Conservation (phyloP, 2,888 invertebrate species). For the Marronus borbonicus region DNA sequence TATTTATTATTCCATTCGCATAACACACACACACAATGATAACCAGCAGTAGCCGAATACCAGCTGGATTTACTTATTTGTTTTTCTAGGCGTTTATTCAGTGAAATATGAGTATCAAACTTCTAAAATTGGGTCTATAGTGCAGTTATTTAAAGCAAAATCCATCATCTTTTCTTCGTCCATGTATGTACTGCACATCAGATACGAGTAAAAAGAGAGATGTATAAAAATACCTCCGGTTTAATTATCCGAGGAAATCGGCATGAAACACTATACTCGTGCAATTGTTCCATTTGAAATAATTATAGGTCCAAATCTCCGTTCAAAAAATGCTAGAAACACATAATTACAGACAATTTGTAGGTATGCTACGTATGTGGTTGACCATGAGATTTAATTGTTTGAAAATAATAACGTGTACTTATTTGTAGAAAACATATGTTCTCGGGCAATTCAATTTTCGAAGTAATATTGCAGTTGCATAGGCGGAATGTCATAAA, state of each 20-base stretch:
- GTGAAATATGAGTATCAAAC: neutral
- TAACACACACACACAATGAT: conserved; percentile 19
- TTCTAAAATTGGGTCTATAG: neutral
- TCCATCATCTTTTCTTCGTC: neutral
- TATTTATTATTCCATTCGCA: conserved; percentile 23
- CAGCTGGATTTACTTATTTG: conserved; percentile 7
- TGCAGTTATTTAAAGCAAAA: neutral
- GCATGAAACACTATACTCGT: conserved; percentile 13
- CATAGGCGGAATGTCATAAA: neutral
- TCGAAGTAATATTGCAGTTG: neutral
- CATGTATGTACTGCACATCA: neutral
- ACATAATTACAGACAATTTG: conserved; percentile 21
- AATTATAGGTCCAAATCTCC: conserved; percentile 14
- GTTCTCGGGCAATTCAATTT: neutral
- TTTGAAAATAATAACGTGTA: conserved; percentile 3
- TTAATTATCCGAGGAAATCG: neutral
- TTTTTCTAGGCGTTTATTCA: conserved; percentile 4
- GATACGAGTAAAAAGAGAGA: neutral
- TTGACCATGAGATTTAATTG: conserved; percentile 39
- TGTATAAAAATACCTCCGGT: neutral
- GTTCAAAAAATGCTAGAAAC: conserved; percentile 28
- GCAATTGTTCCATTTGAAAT: conserved; percentile 39
- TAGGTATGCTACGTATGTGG: conserved; percentile 16
- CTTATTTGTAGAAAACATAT: neutral
- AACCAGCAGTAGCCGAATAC: conserved; percentile 26